Evolutionary conservation across 2,888 invertebrate genomes (phyloP), one percentile per base, ranked within the genome.

Genomic region (Didymodactylos carnosus): DNA sequence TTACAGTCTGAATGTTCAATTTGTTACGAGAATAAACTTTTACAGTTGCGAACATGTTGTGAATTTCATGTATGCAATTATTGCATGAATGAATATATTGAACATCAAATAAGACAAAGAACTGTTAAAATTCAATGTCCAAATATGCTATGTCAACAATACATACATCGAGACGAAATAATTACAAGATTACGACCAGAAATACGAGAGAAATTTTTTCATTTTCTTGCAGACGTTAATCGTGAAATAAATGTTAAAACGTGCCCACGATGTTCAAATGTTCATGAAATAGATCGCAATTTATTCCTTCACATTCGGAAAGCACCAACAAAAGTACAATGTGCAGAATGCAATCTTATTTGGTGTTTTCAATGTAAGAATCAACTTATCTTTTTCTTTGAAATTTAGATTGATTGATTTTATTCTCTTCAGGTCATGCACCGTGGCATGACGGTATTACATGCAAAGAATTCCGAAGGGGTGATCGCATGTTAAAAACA

Each of bases 361-460:
- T 84, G 84, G 84, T 84, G 84, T 77, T 84, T 83, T 77, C 77
- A 77, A 5, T 84, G 84, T 73, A n/a, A n/a, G n/a, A n/a, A n/a
- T n/a, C n/a, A n/a, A n/a, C n/a, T n/a, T n/a, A n/a, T n/a, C n/a
- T n/a, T n/a, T n/a, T n/a, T n/a, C n/a, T n/a, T n/a, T n/a, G n/a
- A n/a, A n/a, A n/a, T n/a, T n/a, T n/a, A n/a, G n/a, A n/a, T n/a
- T n/a, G n/a, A n/a, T n/a, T n/a, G n/a, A n/a, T n/a, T n/a, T n/a
- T n/a, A n/a, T n/a, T n/a, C n/a, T n/a, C n/a, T n/a, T n/a, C n/a
- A n/a, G n/a, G n/a, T n/a, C 84, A 84, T 75, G 80, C 82, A 11
- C 84, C 84, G 3, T 82, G 80, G 80, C 83, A 84, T 76, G 78
- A 78, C 41, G 79, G 78, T 2, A 75, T 84, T 14, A 79, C 80